These are phyloP conservation scores for Mactromeris polynyma DNA, from an alignment of 2,888 invertebrate genomes.

Conservation along the genomic window DNA sequence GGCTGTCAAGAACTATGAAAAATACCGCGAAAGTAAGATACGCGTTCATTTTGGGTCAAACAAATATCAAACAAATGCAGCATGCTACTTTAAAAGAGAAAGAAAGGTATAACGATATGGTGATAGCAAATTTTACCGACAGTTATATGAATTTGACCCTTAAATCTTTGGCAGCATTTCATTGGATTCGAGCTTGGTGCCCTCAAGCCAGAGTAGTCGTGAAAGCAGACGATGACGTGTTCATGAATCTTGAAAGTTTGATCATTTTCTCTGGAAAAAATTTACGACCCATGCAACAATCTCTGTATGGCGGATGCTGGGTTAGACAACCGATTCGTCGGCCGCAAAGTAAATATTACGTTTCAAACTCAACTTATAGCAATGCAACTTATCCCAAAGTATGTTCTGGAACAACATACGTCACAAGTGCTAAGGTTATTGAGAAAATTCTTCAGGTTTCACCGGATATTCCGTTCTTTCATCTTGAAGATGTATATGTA, in stretches of 20 bases:
- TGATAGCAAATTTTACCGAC: conserved; percentile 8
- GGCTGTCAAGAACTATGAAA: background rate
- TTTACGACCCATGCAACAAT: background rate
- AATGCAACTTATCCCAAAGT: background rate
- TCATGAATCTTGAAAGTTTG: conserved; percentile 9
- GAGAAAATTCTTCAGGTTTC: background rate
- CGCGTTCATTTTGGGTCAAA: background rate
- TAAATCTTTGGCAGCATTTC: conserved; percentile 10
- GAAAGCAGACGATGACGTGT: conserved; percentile 16
- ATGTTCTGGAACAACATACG: background rate
- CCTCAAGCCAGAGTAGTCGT: background rate
- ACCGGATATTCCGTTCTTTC: background rate
- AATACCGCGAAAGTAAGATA: conserved; percentile 10
- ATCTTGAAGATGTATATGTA: conserved; percentile 14
- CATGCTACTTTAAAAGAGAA: background rate
- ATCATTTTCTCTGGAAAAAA: background rate
- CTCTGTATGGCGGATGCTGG: conserved; percentile 13
- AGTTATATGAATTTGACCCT: background rate
- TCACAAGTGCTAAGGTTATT: background rate
- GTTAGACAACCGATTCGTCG: background rate
- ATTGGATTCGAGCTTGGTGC: conserved; percentile 4
- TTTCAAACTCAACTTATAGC: background rate
- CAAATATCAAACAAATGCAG: background rate
- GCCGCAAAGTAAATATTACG: background rate
- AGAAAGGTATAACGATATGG: background rate